A percentile compares a stretch with the other conserved stretches of the same genome.
Conservation (phyloP, 2,888 invertebrate species). For the Ophonus ardosiacus region DNA sequence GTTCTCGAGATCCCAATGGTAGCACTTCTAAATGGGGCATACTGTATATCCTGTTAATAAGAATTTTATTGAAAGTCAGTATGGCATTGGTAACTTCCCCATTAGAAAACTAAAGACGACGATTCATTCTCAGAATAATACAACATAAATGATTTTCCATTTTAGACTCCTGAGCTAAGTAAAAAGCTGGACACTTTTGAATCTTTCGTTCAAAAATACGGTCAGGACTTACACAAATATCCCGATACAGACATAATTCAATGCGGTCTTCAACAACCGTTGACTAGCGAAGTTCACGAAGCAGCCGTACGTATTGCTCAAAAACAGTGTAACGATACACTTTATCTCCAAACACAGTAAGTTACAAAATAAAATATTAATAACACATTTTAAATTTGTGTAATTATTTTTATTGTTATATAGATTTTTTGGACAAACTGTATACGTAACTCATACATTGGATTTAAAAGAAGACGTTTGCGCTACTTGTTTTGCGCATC, state of each 20-base stretch:
- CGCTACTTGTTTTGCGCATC: slow-evolving; percentile 78
- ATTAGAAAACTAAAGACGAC: too few species aligned
- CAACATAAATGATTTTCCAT: slow-evolving; percentile 58
- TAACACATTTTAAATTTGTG: too few species aligned
- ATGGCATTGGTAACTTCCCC: too few species aligned
- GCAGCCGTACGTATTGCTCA: slow-evolving; percentile 78
- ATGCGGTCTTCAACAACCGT: slow-evolving; percentile 82
- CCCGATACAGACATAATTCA: slow-evolving; percentile 83
- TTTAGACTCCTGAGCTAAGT: slow-evolving; percentile 75
- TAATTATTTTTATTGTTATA: too few species aligned
- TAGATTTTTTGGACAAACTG: slow-evolving; percentile 77
- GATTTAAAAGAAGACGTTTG: slow-evolving; percentile 79
- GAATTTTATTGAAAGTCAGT: too few species aligned
- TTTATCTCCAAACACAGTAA: slow-evolving; percentile 82
- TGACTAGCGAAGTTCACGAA: slow-evolving; percentile 78
- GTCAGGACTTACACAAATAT: slow-evolving; percentile 81
- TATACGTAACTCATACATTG: slow-evolving; percentile 76
- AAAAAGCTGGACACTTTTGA: slow-evolving; percentile 78
- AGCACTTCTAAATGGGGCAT: too few species aligned
- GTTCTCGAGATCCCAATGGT: too few species aligned
- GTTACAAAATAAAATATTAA: slow-evolving; percentile 69
- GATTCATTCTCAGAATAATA: too few species aligned
- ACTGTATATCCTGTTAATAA: too few species aligned
- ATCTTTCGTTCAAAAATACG: slow-evolving; percentile 80
- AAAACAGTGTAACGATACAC: slow-evolving; percentile 74